Base-by-base conservation (phyloP, 2,113 vertebrate genomes). In the Mellivora capensis region DNA sequence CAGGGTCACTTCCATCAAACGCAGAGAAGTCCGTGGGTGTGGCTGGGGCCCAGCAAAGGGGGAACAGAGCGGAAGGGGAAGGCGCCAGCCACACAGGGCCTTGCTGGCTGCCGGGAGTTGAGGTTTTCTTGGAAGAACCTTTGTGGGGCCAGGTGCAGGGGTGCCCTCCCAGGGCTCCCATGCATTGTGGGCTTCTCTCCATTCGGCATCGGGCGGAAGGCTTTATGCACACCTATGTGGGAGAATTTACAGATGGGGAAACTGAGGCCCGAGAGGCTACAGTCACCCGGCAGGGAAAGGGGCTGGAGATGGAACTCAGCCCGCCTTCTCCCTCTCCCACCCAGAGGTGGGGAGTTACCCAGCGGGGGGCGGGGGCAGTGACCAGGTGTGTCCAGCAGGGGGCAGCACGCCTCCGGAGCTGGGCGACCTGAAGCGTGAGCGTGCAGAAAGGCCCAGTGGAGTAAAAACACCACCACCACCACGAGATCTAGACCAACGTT, bases 171-270 rank as follows among this genome's bases (percentile, higher is more conserved):
- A n/a, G 42, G 12, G n/a, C 13, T 71, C 17, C 47, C 42, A 0
- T 25, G 57, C 52, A 13, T 12, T 13, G 17, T 44, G 7, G 6
- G 42, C 39, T 72, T 39, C 13, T 29, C 3, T 52, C 57, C 2
- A 23, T 4, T 71, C 0, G 0, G 37, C 8, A 0, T 7, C 20
- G 0, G 3, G 25, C 2, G 1, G 64, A 21, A 14, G 17, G n/a
- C 62, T 54, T 34, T 21, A 0, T 0, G 17, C 27, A 4, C 13
- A 54, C 17, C 62, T 13, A 8, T 11, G 7, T 7, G 39, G 6
- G 44, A 27, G 17, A 12, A 18, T 0, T 42, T 42, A 83, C 77
- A 64, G 82, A 54, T 52, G 27, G 83, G 52, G 52, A 96, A 62
- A 77, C 82, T 69, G 69, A 89, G 93, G 44, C 37, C 20, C 13